These are phyloP conservation scores for Patagioenas fasciata DNA, from an alignment of 2,113 vertebrate species.

Conservation along the genomic window DNA sequence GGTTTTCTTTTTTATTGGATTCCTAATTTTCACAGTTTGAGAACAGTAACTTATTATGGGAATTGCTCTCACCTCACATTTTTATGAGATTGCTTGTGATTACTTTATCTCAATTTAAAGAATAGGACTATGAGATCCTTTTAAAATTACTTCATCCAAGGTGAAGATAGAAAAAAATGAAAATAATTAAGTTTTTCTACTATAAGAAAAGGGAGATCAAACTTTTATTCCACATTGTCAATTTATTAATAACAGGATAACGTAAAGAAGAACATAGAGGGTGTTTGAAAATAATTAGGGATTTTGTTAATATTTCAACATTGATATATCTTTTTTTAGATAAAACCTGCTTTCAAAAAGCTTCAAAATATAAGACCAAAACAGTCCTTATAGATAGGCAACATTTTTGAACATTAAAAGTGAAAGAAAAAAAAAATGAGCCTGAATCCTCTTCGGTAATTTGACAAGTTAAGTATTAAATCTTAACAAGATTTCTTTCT, in stretches of 20 bases:
- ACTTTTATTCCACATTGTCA: background rate
- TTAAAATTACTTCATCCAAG: background rate
- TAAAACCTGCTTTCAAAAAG: background rate
- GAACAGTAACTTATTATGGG: background rate
- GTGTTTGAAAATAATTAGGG: background rate
- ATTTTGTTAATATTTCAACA: background rate
- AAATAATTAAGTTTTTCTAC: background rate
- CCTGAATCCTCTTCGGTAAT: background rate
- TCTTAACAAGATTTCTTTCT: background rate
- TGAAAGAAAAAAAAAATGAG: background rate
- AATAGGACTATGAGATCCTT: background rate
- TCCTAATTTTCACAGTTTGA: background rate
- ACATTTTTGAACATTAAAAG: background rate
- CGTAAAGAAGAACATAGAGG: background rate
- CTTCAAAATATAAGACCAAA: background rate
- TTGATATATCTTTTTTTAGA: background rate
- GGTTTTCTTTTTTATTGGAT: background rate
- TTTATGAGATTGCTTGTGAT: background rate
- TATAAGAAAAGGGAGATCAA: background rate
- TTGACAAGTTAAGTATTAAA: background rate
- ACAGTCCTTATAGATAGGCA: background rate
- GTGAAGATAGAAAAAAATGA: background rate
- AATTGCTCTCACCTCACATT: background rate
- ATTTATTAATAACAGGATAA: background rate
- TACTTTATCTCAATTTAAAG: background rate